Percentiles rank a stretch among this genome's conserved stretches.
phyloP scores from a whole-genome alignment of 2,888 invertebrate genomes.

The Litoditis marina region DNA sequence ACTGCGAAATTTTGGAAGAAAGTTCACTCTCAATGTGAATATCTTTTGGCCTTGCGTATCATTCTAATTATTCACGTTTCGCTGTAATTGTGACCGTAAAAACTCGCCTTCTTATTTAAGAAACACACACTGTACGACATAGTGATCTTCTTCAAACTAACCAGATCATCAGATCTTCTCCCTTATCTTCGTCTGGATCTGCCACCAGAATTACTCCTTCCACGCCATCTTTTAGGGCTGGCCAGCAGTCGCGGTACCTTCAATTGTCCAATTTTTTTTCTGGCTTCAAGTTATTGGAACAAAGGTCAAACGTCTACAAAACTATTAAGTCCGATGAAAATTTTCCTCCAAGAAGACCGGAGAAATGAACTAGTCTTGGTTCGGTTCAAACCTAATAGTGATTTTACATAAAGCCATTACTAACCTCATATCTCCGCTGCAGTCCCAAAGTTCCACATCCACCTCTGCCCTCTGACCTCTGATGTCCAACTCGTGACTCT shows the following conservation, averaged over 20 bases:
- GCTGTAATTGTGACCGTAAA: neutral
- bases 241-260: conserved; percentile 69
- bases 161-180: conserved; percentile 52
- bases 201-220: conserved; percentile 75
- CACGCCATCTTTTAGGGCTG: conserved; percentile 72
- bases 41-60: too few species aligned
- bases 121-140: too few species aligned
- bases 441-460: conserved; percentile 70
- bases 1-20: too few species aligned
- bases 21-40: too few species aligned
- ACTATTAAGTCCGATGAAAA: too few species aligned
- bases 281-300: neutral
- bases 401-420: too few species aligned
- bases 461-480: conserved; percentile 69
- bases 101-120: neutral
- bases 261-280: too few species aligned
- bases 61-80: neutral
- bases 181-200: conserved; percentile 64
- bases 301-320: too few species aligned
- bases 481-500: conserved; percentile 69
- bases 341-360: too few species aligned
- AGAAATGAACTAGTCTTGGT: too few species aligned
- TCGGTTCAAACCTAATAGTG: too few species aligned
- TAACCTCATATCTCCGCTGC: conserved; percentile 35
- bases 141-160: conserved; percentile 9